Evolutionary conservation across 2,113 vertebrate genomes (phyloP).

Genomic region (Equus przewalskii): DNA sequence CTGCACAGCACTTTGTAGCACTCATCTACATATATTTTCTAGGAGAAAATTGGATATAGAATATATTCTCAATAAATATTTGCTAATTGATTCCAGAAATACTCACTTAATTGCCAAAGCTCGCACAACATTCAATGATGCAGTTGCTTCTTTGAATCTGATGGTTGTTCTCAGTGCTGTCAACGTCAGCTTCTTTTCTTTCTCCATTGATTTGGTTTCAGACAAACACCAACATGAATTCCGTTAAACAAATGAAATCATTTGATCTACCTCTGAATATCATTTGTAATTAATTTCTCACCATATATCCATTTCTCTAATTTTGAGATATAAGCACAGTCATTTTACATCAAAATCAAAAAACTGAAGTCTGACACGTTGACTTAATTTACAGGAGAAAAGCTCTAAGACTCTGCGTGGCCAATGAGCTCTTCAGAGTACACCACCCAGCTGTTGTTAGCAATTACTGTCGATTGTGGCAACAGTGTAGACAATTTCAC

Average conservation of each 20-base stretch:
- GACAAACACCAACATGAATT: neutral
- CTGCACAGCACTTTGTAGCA: neutral
- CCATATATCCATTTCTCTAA: neutral
- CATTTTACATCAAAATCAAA: neutral
- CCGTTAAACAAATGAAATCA: neutral
- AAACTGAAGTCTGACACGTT: neutral
- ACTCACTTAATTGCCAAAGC: neutral
- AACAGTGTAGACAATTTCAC: neutral
- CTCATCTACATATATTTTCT: neutral
- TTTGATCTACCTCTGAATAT: conserved; percentile 30
- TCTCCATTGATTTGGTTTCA: neutral
- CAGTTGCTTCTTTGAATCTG: neutral
- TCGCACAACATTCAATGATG: neutral
- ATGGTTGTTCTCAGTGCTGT: neutral
- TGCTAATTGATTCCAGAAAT: neutral
- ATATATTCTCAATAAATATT: neutral
- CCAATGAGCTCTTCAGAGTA: neutral
- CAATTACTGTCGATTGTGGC: neutral
- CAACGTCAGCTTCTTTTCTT: neutral
- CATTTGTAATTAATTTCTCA: conserved; percentile 32
- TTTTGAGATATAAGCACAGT: neutral
- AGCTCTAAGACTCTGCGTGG: neutral
- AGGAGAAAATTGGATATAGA: neutral
- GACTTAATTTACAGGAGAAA: neutral
- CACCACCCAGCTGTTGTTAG: neutral